Percentiles rank a stretch among this genome's conserved stretches.
These are phyloP conservation scores for Athripsodes cinereus DNA, from an alignment of 2,888 invertebrate species.

Conservation along the genomic window DNA sequence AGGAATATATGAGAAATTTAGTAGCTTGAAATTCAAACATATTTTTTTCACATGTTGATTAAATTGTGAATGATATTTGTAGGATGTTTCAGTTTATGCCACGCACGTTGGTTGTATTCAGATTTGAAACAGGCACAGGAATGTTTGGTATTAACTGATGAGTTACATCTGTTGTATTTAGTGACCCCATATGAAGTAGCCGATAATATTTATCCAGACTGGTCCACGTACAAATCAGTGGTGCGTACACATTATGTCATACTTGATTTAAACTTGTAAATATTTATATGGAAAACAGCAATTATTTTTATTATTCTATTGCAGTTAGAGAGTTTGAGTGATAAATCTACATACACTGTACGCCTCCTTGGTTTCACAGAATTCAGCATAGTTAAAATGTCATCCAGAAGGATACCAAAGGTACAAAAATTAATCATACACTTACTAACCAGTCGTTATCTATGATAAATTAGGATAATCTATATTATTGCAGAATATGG, in stretches of 20 bases:
- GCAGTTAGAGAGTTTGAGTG: not conserved
- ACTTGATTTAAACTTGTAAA: no score
- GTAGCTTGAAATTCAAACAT: not conserved
- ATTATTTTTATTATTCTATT: no score
- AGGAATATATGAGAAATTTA: no score
- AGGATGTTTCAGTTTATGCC: constrained; percentile 75
- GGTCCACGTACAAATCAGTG: constrained; percentile 53
- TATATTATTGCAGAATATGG: constrained; percentile 49
- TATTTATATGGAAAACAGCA: no score
- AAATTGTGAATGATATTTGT: no score
- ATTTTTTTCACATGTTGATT: no score
- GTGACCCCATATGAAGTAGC: constrained; percentile 72
- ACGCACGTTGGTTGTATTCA: constrained; percentile 63
- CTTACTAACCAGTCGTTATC: no score
- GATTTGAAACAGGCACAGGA: constrained; percentile 69
- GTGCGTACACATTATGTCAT: no score
- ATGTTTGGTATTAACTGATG: constrained; percentile 71
- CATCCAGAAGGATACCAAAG: constrained; percentile 59
- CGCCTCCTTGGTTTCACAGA: constrained; percentile 70
- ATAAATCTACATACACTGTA: constrained; percentile 63
- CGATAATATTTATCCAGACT: constrained; percentile 49
- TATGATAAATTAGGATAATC: no score
- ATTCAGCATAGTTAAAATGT: constrained; percentile 59
- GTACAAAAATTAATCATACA: no score
- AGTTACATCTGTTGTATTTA: constrained; percentile 81